phyloP scores from a whole-genome alignment of 2,797 vertebrate genomes.

The Tapera naevia region DNA sequence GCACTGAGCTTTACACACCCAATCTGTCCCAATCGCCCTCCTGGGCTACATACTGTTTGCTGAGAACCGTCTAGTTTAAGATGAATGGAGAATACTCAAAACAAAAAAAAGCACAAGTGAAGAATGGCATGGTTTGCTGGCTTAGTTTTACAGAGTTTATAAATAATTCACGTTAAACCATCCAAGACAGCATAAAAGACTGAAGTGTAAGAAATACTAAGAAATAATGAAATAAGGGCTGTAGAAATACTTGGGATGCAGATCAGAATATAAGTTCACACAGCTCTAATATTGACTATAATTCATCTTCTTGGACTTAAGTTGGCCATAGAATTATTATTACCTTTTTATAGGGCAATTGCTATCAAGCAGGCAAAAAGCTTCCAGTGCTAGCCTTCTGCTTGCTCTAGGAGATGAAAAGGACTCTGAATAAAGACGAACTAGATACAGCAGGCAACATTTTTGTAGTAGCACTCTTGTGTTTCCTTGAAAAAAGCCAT shows the following conservation, averaged over 20 bases:
- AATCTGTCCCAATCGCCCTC: neutral
- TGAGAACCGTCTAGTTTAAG: neutral
- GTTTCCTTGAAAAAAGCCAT: conserved; percentile 71
- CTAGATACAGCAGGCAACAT: conserved; percentile 68
- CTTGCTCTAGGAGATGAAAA: conserved; percentile 43
- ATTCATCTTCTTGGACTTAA: conserved; percentile 50
- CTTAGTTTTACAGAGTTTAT: conserved; percentile 35
- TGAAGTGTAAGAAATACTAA: neutral
- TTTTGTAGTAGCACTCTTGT: conserved; percentile 67
- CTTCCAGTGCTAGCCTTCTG: conserved; percentile 30
- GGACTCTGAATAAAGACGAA: conserved; percentile 53
- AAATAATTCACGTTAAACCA: conserved; percentile 34
- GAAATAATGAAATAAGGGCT: neutral
- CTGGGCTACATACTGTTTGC: neutral
- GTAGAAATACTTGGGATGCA: conserved; percentile 22
- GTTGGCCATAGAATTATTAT: neutral
- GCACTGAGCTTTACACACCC: neutral
- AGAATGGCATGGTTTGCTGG: conserved; percentile 16
- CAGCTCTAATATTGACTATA: conserved; percentile 4
- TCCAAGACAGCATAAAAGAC: conserved; percentile 1
- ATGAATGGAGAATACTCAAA: neutral
- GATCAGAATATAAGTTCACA: conserved; percentile 8
- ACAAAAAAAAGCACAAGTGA: neutral
- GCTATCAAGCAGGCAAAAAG: conserved; percentile 47
- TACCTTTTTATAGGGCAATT: conserved; percentile 44